phyloP scores from a whole-genome alignment of 2,888 invertebrate genomes.

The Troides helena region DNA sequence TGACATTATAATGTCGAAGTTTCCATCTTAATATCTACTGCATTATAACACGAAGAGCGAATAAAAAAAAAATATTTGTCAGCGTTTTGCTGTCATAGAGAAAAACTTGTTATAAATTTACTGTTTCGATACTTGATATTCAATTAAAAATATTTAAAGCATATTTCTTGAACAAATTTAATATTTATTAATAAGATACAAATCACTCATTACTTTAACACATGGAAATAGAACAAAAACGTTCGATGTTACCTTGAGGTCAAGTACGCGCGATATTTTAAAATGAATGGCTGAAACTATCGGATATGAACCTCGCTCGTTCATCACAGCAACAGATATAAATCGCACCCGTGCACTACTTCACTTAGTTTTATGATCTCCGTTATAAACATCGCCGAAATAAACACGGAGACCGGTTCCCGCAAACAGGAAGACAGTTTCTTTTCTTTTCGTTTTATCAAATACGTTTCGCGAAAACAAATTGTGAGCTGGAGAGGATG shows the following conservation, averaged over 20 bases:
- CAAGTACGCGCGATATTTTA: not conserved
- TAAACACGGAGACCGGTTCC: conserved; percentile 29
- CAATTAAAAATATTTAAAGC: too few species aligned
- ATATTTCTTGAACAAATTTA: not conserved
- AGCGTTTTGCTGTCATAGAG: too few species aligned
- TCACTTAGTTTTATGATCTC: conserved; percentile 30
- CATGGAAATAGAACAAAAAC: not conserved
- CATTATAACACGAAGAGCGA: too few species aligned
- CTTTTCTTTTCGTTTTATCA: conserved; percentile 27
- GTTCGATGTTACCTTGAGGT: conserved; percentile 2
- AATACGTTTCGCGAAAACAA: conserved; percentile 28
- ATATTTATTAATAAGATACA: too few species aligned
- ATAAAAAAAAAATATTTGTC: too few species aligned
- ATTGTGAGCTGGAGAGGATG: conserved; percentile 13
- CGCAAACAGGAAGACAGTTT: conserved; percentile 26
- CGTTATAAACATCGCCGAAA: conserved; percentile 27
- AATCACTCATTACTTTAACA: not conserved
- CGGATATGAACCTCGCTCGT: conserved; percentile 16
- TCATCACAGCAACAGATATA: conserved; percentile 22
- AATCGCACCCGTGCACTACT: conserved; percentile 17
- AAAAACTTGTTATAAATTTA: too few species aligned
- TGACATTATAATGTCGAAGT: too few species aligned
- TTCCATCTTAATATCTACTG: too few species aligned
- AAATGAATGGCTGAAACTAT: conserved; percentile 13
- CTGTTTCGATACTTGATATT: too few species aligned